A percentile compares a stretch with the other conserved stretches of the same genome.
Conservation (phyloP, 2,888 invertebrate species). For the Drosophila affinis region DNA sequence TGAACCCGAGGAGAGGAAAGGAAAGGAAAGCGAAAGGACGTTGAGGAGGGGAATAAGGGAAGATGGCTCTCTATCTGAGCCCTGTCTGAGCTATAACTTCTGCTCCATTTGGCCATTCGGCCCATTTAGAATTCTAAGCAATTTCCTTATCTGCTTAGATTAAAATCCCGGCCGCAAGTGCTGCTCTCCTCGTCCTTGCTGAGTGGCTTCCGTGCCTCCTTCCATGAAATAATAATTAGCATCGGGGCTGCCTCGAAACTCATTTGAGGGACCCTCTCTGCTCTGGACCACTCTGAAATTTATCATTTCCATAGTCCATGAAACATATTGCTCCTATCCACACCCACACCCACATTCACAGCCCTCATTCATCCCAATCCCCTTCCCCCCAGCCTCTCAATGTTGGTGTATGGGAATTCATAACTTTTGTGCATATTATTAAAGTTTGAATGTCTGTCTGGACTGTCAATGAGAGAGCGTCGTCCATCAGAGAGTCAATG, state of each 20-base stretch:
- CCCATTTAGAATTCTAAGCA: constrained; percentile 69
- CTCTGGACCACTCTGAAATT: constrained; percentile 47
- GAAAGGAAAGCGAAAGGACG: not conserved
- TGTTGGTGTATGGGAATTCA: constrained; percentile 61
- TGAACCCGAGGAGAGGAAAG: constrained; percentile 14
- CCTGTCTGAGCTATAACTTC: constrained; percentile 52
- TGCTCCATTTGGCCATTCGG: constrained; percentile 66
- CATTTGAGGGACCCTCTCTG: constrained; percentile 4
- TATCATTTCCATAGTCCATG: constrained; percentile 57
- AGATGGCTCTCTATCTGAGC: not conserved
- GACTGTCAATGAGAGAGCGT: constrained; percentile 58
- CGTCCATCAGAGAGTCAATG: constrained; percentile 48
- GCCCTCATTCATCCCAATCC: not conserved
- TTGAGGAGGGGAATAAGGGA: constrained; percentile 1
- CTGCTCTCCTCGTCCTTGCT: constrained; percentile 14
- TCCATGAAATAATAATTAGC: constrained; percentile 73
- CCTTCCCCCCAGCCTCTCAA: not conserved
- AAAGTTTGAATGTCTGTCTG: constrained; percentile 28
- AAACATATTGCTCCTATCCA: constrained; percentile 59
- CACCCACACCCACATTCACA: not conserved
- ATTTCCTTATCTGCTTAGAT: constrained; percentile 79
- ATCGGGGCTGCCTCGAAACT: constrained; percentile 39
- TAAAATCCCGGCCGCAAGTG: constrained; percentile 67
- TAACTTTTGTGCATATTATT: constrained; percentile 77
- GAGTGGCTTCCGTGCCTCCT: not conserved